Evolutionary conservation across 1,140 invertebrate genomes (phyloP).

Genomic region (Phocides pigmalion): DNA sequence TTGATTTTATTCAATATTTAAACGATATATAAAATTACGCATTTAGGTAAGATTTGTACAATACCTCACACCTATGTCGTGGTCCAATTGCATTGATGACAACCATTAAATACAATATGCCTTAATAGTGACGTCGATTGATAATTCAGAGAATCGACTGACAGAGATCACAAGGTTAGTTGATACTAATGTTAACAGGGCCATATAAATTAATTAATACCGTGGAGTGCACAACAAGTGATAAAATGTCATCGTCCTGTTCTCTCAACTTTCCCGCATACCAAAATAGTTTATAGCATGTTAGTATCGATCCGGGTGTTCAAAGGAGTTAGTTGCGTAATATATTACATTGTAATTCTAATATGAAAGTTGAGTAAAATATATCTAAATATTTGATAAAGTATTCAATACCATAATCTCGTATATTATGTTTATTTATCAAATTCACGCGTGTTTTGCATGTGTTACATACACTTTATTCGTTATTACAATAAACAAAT

Average conservation of each 20-base stretch:
- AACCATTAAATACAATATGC: background rate
- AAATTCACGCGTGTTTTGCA: too few species aligned
- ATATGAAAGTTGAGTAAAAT: too few species aligned
- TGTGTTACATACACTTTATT: too few species aligned
- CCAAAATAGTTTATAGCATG: background rate
- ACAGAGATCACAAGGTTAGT: constrained; percentile 47
- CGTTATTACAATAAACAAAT: too few species aligned
- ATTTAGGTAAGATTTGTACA: background rate
- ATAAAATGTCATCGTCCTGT: constrained; percentile 41
- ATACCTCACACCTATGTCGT: background rate
- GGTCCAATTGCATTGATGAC: constrained; percentile 3
- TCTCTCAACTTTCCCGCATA: constrained; percentile 15
- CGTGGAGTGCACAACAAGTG: constrained; percentile 26
- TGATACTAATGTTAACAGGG: constrained; percentile 41
- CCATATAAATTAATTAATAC: constrained; percentile 46
- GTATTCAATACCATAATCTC: too few species aligned
- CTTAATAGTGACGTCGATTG: constrained; percentile 36
- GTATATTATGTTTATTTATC: too few species aligned
- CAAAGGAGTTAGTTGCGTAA: background rate
- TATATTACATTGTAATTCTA: too few species aligned
- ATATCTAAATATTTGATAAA: too few species aligned
- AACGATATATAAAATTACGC: too few species aligned
- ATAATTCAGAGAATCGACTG: constrained; percentile 38
- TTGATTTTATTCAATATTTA: too few species aligned
- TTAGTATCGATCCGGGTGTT: background rate